Evolutionary conservation across 2,888 invertebrate genomes (phyloP).

Genomic region (Xanthia icteritia): DNA sequence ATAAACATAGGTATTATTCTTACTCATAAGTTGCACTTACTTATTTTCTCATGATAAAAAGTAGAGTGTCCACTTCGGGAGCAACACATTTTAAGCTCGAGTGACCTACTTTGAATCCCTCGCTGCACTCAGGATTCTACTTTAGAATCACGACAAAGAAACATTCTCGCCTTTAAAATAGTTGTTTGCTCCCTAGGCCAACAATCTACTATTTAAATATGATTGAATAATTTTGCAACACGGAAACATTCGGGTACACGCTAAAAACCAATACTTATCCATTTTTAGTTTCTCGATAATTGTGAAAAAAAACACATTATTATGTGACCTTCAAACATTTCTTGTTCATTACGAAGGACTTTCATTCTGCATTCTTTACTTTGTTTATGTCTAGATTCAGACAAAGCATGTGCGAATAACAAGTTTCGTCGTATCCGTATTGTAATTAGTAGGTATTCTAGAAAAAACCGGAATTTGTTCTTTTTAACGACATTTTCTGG

Average conservation of each 20-base stretch:
- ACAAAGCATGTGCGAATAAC: slow-evolving; percentile 30
- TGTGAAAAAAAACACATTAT: slow-evolving; percentile 2
- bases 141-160: no score
- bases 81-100: no score
- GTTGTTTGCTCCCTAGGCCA: no score
- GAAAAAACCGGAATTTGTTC: slow-evolving; percentile 29
- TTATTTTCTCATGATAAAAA: no score
- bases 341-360: slow-evolving; percentile 49
- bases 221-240: neutral
- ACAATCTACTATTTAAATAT: no score
- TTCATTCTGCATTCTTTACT: slow-evolving; percentile 46
- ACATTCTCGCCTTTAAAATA: no score
- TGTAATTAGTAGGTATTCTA: slow-evolving; percentile 36
- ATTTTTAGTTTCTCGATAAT: neutral
- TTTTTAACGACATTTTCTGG: slow-evolving; percentile 29
- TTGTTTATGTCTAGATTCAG: slow-evolving; percentile 34
- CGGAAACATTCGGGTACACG: slow-evolving; percentile 28
- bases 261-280: slow-evolving; percentile 1
- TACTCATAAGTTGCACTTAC: no score
- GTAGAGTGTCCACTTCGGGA: no score
- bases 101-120: no score
- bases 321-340: slow-evolving; percentile 34
- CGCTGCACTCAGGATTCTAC: no score
- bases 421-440: slow-evolving; percentile 43
- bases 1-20: no score